Percentiles rank a stretch among this genome's conserved stretches.
Evolutionary conservation across 1,140 invertebrate genomes (phyloP).

Genomic region (Dreissena polymorpha): DNA sequence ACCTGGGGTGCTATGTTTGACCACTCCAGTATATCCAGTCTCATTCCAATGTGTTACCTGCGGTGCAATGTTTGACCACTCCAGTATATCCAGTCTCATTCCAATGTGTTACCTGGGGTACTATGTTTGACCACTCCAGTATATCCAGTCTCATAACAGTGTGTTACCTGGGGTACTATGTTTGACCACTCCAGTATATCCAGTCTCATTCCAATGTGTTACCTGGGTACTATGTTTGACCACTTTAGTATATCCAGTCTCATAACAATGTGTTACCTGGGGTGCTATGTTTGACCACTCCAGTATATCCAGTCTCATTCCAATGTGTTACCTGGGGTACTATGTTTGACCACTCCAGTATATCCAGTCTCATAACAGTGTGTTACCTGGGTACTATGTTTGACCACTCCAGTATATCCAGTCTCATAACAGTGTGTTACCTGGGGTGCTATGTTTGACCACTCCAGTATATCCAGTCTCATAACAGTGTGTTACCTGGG

Average conservation of each 20-base stretch:
- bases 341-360: conserved; percentile 77
- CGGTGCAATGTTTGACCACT: conserved; percentile 78
- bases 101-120: too few relatives aligned
- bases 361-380: conserved; percentile 81
- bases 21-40: conserved; percentile 79
- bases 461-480: conserved; percentile 80
- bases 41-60: too few relatives aligned
- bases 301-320: conserved; percentile 80
- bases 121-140: conserved; percentile 78
- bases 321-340: too few relatives aligned
- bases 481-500: too few relatives aligned
- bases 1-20: too few relatives aligned
- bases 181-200: conserved; percentile 78
- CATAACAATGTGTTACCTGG: too few relatives aligned
- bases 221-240: too few relatives aligned
- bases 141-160: conserved; percentile 81
- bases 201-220: too few relatives aligned
- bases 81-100: conserved; percentile 80
- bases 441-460: too few relatives aligned
- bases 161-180: too few relatives aligned
- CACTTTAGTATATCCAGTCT: conserved; percentile 79
- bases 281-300: conserved; percentile 78
- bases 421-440: too few relatives aligned
- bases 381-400: too few relatives aligned
- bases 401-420: conserved; percentile 78